phyloP scores from a whole-genome alignment of 2,797 vertebrate genomes.

The Trematomus bernacchii region DNA sequence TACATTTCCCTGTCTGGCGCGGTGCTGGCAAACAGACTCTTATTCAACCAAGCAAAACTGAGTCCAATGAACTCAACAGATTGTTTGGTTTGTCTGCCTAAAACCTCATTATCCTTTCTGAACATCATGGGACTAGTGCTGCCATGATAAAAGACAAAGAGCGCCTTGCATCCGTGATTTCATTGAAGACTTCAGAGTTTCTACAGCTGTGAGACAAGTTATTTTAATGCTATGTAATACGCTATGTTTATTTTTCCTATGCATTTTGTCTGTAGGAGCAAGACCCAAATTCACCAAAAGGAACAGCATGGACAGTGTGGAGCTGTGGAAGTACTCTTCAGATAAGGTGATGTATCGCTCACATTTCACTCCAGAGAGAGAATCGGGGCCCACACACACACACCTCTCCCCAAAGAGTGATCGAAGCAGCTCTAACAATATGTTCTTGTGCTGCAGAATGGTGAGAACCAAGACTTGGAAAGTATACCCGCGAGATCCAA shows the following conservation, averaged over 20 bases:
- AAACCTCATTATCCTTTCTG: conserved; percentile 32
- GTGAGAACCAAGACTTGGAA: conserved; percentile 88
- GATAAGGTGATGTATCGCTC: conserved; percentile 87
- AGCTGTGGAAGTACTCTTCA: conserved; percentile 90
- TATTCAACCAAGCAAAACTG: conserved; percentile 24
- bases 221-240: neutral
- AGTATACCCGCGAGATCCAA: conserved; percentile 84
- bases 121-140: conserved; percentile 49
- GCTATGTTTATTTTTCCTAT: neutral
- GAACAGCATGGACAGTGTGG: conserved; percentile 92
- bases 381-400: neutral
- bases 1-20: conserved; percentile 62
- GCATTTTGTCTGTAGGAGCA: conserved; percentile 86
- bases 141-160: conserved; percentile 22
- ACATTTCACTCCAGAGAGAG: conserved; percentile 5
- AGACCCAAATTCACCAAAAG: conserved; percentile 92
- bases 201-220: conserved; percentile 7
- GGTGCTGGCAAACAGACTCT: conserved; percentile 57
- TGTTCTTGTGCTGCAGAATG: conserved; percentile 84
- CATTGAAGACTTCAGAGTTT: conserved; percentile 7
- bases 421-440: conserved; percentile 8
- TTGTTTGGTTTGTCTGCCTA: conserved; percentile 62
- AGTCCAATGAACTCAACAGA: conserved; percentile 18
- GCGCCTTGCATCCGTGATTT: conserved; percentile 7
- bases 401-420: neutral